These are phyloP conservation scores for Spilogale gracilis DNA, from an alignment of 2,113 vertebrate species.

Conservation along the genomic window DNA sequence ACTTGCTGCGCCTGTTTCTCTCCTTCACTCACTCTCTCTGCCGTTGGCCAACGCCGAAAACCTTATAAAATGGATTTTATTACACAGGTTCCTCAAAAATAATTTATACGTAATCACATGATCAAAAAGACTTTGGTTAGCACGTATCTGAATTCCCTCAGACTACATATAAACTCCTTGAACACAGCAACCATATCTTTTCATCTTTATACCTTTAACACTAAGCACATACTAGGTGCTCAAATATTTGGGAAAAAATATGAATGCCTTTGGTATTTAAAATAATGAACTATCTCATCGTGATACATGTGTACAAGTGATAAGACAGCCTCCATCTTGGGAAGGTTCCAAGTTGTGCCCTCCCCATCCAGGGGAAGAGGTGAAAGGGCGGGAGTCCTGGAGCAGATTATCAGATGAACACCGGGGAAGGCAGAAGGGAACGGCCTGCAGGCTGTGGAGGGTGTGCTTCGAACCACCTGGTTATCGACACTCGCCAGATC, in stretches of 20 bases:
- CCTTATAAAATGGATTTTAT: not conserved
- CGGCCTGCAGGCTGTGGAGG: rapidly evolving
- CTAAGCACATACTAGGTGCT: not conserved
- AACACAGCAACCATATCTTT: not conserved
- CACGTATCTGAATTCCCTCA: not conserved
- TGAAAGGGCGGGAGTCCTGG: not conserved
- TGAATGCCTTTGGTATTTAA: not conserved
- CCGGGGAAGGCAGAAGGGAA: not conserved
- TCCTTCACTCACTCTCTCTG: too few relatives aligned
- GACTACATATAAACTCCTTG: not conserved
- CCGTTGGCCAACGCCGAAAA: too few relatives aligned
- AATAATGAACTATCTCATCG: not conserved
- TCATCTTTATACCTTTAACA: not conserved
- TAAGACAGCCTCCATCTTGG: not conserved
- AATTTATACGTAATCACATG: not conserved
- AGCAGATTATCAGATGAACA: not conserved
- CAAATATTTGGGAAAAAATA: not conserved
- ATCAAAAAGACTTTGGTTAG: not conserved
- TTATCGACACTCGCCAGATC: not conserved
- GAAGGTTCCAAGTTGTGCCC: not conserved
- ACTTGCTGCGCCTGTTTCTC: too few relatives aligned
- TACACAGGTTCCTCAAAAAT: not conserved
- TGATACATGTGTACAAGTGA: not conserved
- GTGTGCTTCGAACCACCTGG: not conserved
- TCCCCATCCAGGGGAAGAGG: not conserved